phyloP scores from a whole-genome alignment of 2,888 invertebrate genomes.

The Tromatobia lineatoria region DNA sequence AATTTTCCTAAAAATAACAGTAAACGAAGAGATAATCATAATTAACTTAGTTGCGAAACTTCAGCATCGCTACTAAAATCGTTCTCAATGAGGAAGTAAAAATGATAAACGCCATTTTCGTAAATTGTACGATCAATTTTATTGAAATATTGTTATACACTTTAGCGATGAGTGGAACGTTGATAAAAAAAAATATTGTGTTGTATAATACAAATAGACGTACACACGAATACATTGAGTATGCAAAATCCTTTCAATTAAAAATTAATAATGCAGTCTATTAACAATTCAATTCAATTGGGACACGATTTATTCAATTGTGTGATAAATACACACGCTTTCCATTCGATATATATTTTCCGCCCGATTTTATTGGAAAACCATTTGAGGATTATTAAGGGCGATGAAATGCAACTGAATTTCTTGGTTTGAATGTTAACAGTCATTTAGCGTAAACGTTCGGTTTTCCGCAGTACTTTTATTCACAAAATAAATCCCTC shows the following conservation, averaged over 20 bases:
- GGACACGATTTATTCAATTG: not conserved
- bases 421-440: not conserved
- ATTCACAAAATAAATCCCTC: not conserved
- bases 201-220: constrained; percentile 5
- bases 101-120: not conserved
- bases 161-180: not conserved
- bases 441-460: not conserved
- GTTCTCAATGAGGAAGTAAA: too few species aligned
- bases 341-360: not conserved
- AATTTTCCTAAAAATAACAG: too few species aligned
- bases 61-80: too few species aligned
- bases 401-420: not conserved
- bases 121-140: not conserved
- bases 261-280: constrained; percentile 1
- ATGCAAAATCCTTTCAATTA: not conserved
- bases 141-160: constrained; percentile 28
- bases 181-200: not conserved
- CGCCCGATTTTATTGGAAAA: not conserved
- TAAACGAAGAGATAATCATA: too few species aligned
- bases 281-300: not conserved
- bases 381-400: not conserved
- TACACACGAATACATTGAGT: not conserved
- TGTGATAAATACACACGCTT: constrained; percentile 4
- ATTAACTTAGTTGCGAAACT: too few species aligned
- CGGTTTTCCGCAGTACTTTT: not conserved